Conservation (phyloP, 92 coral and sea anemone species). For the Epizoanthus rinbou region DNA sequence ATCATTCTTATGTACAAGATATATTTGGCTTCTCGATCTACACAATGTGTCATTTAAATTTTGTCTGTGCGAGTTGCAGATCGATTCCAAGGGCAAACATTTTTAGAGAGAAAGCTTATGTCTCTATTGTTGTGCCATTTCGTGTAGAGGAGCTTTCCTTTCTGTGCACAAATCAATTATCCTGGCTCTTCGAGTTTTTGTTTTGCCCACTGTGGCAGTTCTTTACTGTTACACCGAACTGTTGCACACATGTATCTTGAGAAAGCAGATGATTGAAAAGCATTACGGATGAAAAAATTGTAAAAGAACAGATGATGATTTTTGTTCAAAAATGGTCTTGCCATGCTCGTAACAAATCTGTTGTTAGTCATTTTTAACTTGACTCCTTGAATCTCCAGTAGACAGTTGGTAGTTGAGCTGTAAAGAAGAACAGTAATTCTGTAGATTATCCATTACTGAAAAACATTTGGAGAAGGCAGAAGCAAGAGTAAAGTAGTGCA, state of each 20-base stretch:
- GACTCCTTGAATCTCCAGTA: no score
- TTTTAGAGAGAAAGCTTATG: slow-evolving; percentile 30
- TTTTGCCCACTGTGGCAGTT: slow-evolving; percentile 52
- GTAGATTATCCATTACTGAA: no score
- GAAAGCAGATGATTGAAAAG: slow-evolving; percentile 56
- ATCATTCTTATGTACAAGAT: neutral
- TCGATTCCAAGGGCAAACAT: slow-evolving; percentile 10
- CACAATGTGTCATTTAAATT: slow-evolving; percentile 4
- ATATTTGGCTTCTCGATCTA: neutral
- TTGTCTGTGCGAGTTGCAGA: neutral
- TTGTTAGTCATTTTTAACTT: no score
- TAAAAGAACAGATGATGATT: slow-evolving; percentile 41
- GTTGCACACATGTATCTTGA: slow-evolving; percentile 64
- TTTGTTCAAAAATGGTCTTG: slow-evolving; percentile 66
- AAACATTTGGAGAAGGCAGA: no score
- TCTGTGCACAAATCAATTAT: slow-evolving; percentile 11
- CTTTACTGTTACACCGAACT: slow-evolving; percentile 55
- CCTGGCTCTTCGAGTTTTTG: slow-evolving; percentile 41
- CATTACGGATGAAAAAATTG: slow-evolving; percentile 34
- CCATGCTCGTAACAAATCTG: slow-evolving; percentile 47
- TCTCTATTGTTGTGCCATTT: slow-evolving; percentile 42
- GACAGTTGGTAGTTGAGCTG: no score
- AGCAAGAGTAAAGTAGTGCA: no score
- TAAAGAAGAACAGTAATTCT: no score
- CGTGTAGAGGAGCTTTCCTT: slow-evolving; percentile 20